phyloP scores from a whole-genome alignment of 53 echinoderm and acorn worm species.

The Temnopleurus reevesii region DNA sequence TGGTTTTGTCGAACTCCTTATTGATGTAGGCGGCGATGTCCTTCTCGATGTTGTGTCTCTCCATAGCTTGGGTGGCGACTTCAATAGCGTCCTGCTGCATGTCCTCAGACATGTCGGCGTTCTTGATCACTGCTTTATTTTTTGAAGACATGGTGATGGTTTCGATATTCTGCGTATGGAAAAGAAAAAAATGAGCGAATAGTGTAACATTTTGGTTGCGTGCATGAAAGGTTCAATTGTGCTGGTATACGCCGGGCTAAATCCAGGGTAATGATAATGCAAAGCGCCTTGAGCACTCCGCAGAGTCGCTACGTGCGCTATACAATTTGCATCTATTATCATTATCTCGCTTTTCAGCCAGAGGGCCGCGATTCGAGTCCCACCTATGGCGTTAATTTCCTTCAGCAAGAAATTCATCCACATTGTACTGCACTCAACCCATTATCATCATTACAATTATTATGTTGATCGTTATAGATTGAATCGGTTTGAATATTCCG shows the following conservation, averaged over 20 bases:
- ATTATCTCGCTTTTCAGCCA: no score
- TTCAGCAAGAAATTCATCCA: no score
- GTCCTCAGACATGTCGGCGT: conserved; percentile 93
- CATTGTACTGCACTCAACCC: no score
- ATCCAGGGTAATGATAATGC: neutral
- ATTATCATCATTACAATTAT: no score
- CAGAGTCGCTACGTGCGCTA: neutral
- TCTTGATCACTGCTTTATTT: conserved; percentile 93
- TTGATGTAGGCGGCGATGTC: conserved; percentile 90
- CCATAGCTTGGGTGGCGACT: conserved; percentile 74
- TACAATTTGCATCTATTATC: no score
- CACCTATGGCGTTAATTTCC: no score
- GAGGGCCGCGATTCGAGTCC: no score
- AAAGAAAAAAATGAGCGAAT: neutral
- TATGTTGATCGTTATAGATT: no score
- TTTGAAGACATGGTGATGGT: conserved; percentile 79
- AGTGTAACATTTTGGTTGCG: neutral
- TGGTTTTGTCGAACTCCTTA: conserved; percentile 90
- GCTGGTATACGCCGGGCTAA: neutral
- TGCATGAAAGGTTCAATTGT: neutral
- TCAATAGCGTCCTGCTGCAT: conserved; percentile 82
- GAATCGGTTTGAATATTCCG: no score
- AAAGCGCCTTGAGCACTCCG: neutral
- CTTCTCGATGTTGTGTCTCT: conserved; percentile 85
- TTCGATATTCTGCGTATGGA: neutral